These are phyloP conservation scores for Sebastes fasciatus DNA, from an alignment of 2,113 vertebrate species.

Conservation along the genomic window DNA sequence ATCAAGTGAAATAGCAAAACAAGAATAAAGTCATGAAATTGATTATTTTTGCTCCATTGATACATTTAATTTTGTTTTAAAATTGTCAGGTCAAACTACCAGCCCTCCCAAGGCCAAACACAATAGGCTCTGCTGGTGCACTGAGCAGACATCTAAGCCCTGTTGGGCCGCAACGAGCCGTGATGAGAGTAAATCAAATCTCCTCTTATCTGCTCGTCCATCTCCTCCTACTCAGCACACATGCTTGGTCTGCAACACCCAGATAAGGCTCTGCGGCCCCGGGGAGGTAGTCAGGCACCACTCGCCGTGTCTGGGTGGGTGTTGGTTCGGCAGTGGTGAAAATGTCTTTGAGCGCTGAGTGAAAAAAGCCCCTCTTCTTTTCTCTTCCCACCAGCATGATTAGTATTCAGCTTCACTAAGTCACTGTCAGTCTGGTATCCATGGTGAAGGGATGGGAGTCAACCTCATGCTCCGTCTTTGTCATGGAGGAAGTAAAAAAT, in stretches of 20 bases:
- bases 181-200: conserved; percentile 70
- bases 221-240: conserved; percentile 69
- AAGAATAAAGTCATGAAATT: not conserved
- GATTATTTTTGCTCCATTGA: not conserved
- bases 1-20: conserved; percentile 20
- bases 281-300: conserved; percentile 26
- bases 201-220: conserved; percentile 59
- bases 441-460: conserved; percentile 75
- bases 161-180: conserved; percentile 37
- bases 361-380: conserved; percentile 34
- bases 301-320: conserved; percentile 38
- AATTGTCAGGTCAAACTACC: conserved; percentile 2
- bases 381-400: conserved; percentile 50
- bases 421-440: conserved; percentile 71
- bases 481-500: conserved; percentile 35
- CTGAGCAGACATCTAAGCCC: conserved; percentile 40
- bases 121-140: conserved; percentile 30
- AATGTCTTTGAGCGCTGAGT: conserved; percentile 43
- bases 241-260: conserved; percentile 47
- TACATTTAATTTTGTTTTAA: conserved; percentile 1
- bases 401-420: conserved; percentile 72
- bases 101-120: conserved; percentile 18
- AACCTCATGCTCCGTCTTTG: conserved; percentile 57
- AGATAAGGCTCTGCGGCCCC: conserved; percentile 56
- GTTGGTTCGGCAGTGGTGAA: conserved; percentile 27